A percentile compares a stretch with the other conserved stretches of the same genome.
phyloP scores from a whole-genome alignment of 2,113 vertebrate species.

The Furnarius figulus region DNA sequence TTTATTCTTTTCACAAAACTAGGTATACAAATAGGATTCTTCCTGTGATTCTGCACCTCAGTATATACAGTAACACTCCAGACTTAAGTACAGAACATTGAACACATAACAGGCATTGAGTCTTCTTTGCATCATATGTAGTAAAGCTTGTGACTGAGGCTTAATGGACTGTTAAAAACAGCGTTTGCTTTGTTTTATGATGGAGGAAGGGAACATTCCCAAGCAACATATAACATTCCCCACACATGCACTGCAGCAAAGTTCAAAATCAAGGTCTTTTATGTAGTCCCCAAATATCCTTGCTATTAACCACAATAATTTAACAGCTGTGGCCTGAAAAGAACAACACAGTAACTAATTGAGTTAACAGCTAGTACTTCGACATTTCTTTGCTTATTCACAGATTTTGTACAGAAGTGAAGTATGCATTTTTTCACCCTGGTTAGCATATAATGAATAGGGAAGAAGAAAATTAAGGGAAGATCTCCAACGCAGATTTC shows the following conservation, averaged over 20 bases:
- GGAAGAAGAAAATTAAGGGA: background rate
- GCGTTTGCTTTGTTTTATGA: background rate
- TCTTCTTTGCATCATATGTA: background rate
- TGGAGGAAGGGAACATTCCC: background rate
- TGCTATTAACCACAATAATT: background rate
- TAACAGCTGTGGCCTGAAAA: background rate
- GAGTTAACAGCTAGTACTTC: background rate
- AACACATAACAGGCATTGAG: accelerated
- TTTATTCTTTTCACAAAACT: background rate
- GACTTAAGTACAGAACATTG: background rate
- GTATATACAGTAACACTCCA: background rate
- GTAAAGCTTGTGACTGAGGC: background rate
- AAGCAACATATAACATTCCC: background rate
- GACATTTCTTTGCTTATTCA: background rate
- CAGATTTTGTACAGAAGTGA: background rate
- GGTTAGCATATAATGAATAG: background rate
- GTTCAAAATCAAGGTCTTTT: background rate
- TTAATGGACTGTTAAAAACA: background rate
- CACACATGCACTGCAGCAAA: background rate
- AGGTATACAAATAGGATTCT: background rate
- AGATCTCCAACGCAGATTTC: background rate
- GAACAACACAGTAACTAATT: background rate
- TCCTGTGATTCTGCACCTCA: background rate
- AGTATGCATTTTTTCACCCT: accelerated
- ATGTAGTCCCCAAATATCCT: background rate